Evolutionary conservation across 2,113 vertebrate species (phyloP).

Genomic region (Scomber japonicus): DNA sequence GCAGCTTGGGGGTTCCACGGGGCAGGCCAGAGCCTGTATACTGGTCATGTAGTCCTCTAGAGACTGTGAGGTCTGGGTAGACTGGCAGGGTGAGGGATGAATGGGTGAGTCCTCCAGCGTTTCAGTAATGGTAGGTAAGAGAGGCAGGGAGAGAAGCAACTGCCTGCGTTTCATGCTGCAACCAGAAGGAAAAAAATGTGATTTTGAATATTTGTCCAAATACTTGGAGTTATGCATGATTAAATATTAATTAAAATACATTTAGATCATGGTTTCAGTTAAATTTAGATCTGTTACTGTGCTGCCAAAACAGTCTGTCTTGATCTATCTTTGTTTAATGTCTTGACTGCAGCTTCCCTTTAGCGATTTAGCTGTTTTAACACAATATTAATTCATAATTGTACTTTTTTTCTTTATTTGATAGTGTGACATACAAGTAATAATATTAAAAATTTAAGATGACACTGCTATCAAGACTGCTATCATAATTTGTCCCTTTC

Average conservation of each 20-base stretch:
- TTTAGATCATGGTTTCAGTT: no score
- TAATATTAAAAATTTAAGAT: not conserved
- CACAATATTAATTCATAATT: no score
- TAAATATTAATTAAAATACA: no score
- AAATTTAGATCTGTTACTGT: no score
- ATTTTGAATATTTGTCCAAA: not conserved
- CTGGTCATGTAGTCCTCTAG: constrained; percentile 84
- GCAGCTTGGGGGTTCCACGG: constrained; percentile 59
- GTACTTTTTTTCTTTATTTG: not conserved
- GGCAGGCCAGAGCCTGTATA: constrained; percentile 83
- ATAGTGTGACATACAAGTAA: not conserved
- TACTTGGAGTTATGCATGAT: no score
- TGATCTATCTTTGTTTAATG: no score
- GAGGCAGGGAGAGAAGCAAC: constrained; percentile 72
- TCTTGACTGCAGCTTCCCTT: no score
- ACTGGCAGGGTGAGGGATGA: constrained; percentile 55
- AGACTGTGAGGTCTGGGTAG: constrained; percentile 67
- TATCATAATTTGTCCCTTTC: no score
- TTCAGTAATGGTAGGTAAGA: constrained; percentile 85
- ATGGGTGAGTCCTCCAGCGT: constrained; percentile 78
- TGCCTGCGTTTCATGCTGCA: constrained; percentile 82
- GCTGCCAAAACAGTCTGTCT: no score
- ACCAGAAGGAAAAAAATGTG: constrained; percentile 17
- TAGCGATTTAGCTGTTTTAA: no score
- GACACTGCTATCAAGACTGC: no score